These are phyloP conservation scores for Pomatostomus ruficeps DNA, from an alignment of 2,113 vertebrate genomes.

Conservation along the genomic window DNA sequence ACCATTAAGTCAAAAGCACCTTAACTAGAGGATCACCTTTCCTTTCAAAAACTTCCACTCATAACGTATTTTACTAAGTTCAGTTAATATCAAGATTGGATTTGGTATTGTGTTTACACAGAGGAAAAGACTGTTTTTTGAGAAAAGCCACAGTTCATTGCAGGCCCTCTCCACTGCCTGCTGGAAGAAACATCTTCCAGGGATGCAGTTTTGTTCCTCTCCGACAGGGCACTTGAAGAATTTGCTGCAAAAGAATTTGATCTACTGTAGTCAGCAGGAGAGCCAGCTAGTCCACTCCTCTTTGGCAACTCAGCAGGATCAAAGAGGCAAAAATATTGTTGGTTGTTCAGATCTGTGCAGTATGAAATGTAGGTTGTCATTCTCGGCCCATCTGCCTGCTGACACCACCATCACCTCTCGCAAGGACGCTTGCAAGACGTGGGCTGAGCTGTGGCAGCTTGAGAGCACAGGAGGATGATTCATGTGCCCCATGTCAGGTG, in stretches of 20 bases:
- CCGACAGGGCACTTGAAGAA: not conserved
- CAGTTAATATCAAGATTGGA: not conserved
- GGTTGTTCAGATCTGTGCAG: not conserved
- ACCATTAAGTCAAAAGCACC: not conserved
- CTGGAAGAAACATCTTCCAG: not conserved
- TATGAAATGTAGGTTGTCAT: not conserved
- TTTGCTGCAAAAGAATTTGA: not conserved
- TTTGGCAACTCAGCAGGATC: not conserved
- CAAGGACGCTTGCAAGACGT: not conserved
- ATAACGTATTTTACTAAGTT: not conserved
- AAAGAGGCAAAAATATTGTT: not conserved
- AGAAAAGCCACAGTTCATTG: not conserved
- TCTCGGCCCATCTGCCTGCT: not conserved
- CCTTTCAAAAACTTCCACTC: not conserved
- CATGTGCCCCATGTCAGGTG: not conserved
- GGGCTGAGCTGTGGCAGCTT: not conserved
- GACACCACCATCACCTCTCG: not conserved
- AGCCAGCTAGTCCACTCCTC: not conserved
- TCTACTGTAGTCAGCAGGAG: not conserved
- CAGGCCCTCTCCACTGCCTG: not conserved
- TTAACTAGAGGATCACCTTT: not conserved
- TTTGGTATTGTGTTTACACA: not conserved
- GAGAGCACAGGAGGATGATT: not conserved
- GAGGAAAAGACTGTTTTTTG: not conserved
- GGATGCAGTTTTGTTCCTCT: not conserved